Conservation (phyloP, 2,113 vertebrate genomes). For the Mus pahari region DNA sequence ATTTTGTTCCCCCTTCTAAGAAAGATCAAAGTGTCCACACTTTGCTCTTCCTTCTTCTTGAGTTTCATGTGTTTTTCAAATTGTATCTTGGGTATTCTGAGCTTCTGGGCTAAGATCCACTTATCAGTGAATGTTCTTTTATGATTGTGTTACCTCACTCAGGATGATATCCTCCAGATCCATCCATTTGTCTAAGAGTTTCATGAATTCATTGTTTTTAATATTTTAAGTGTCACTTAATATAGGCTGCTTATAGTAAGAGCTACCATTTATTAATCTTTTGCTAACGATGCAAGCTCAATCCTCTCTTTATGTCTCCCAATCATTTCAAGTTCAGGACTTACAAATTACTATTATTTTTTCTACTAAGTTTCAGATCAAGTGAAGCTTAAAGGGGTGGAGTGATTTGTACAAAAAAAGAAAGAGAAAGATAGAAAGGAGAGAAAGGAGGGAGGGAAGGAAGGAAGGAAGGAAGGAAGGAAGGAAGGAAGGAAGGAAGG, state of each 20-base stretch:
- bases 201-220: not conserved
- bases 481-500: accelerated
- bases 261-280: not conserved
- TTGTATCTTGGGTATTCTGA: too few species aligned
- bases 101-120: too few species aligned
- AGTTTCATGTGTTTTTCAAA: too few species aligned
- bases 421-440: not conserved
- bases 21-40: too few species aligned
- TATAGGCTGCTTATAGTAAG: not conserved
- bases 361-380: conserved; percentile 26
- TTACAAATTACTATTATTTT: conserved; percentile 23
- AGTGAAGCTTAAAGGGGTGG: conserved; percentile 12
- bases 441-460: too few species aligned
- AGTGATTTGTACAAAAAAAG: not conserved
- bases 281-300: not conserved
- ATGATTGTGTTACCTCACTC: too few species aligned
- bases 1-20: too few species aligned
- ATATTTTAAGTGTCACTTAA: conserved; percentile 30
- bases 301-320: not conserved
- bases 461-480: not conserved
- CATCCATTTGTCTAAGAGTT: too few species aligned
- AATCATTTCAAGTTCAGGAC: not conserved
- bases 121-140: too few species aligned
- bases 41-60: too few species aligned
- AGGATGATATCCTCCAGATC: too few species aligned